Conservation (phyloP, 2,113 vertebrate species). For the Chroicocephalus ridibundus region DNA sequence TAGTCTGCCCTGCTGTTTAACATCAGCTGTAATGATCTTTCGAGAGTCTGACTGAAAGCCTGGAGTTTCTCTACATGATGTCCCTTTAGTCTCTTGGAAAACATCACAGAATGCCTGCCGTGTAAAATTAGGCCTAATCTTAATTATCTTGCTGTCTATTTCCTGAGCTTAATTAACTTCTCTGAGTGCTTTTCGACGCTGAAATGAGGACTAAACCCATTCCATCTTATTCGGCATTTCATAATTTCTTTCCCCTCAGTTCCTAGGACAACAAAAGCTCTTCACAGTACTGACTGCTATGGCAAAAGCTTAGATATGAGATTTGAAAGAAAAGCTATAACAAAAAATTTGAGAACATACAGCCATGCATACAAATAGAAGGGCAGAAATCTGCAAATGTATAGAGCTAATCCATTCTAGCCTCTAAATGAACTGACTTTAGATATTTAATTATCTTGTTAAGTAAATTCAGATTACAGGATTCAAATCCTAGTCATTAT, state of each 20-base stretch:
- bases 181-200: slow-evolving; percentile 64
- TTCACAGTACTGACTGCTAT: slow-evolving; percentile 58
- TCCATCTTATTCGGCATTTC: slow-evolving; percentile 69
- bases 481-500: slow-evolving; percentile 40
- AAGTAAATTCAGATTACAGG: slow-evolving; percentile 68
- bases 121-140: slow-evolving; percentile 72
- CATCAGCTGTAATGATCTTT: slow-evolving; percentile 57
- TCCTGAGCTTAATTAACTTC: slow-evolving; percentile 79
- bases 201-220: slow-evolving; percentile 41
- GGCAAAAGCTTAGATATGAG: slow-evolving; percentile 57
- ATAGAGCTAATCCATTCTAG: slow-evolving; percentile 28
- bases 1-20: slow-evolving; percentile 49
- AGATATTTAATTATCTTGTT: slow-evolving; percentile 73
- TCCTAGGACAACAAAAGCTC: slow-evolving; percentile 58
- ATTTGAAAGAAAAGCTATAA: slow-evolving; percentile 53
- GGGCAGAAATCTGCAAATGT: slow-evolving; percentile 3
- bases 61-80: slow-evolving; percentile 57
- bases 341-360: slow-evolving; percentile 23
- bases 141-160: slow-evolving; percentile 77
- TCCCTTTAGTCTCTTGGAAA: slow-evolving; percentile 58
- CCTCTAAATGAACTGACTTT: slow-evolving; percentile 56
- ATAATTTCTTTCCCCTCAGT: slow-evolving; percentile 53
- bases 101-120: slow-evolving; percentile 64
- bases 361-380: slow-evolving; percentile 43
- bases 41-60: slow-evolving; percentile 48